Percentiles rank a stretch among this genome's conserved stretches.
Conservation (phyloP, 2,113 vertebrate genomes). For the Sorex fumeus region DNA sequence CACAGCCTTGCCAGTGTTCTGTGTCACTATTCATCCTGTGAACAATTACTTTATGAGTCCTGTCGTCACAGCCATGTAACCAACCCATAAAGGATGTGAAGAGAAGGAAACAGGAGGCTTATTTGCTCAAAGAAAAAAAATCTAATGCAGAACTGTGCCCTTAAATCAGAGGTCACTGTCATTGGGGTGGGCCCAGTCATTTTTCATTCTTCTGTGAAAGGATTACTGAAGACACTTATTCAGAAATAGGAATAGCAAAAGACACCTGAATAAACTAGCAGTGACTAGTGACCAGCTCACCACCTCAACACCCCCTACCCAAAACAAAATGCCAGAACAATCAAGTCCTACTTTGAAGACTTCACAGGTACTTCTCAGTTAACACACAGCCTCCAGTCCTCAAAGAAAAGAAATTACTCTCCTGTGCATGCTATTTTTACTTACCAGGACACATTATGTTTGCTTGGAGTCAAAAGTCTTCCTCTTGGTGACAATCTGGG, state of each 20-base stretch:
- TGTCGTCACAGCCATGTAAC: neutral
- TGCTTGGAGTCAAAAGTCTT: neutral
- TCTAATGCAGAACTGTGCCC: neutral
- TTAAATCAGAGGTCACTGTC: conserved; percentile 1
- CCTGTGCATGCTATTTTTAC: neutral
- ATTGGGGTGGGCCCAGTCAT: neutral
- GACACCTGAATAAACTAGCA: conserved; percentile 1
- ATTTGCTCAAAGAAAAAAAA: neutral
- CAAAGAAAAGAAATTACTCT: neutral
- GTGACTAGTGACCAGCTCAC: neutral
- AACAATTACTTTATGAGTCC: no score
- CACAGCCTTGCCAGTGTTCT: neutral
- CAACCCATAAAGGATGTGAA: neutral
- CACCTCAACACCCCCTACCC: neutral
- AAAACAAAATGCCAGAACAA: neutral
- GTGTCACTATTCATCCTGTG: neutral
- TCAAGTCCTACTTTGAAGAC: neutral
- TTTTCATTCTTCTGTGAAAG: neutral
- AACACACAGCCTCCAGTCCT: neutral
- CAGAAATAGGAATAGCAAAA: conserved; percentile 38
- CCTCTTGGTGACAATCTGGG: conserved; percentile 35
- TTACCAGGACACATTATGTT: conserved; percentile 19
- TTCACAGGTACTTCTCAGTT: neutral
- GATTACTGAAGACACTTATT: conserved; percentile 4
- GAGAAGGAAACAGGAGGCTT: neutral